These are phyloP conservation scores for Acronicta psi DNA, from an alignment of 2,888 invertebrate genomes.

Conservation along the genomic window DNA sequence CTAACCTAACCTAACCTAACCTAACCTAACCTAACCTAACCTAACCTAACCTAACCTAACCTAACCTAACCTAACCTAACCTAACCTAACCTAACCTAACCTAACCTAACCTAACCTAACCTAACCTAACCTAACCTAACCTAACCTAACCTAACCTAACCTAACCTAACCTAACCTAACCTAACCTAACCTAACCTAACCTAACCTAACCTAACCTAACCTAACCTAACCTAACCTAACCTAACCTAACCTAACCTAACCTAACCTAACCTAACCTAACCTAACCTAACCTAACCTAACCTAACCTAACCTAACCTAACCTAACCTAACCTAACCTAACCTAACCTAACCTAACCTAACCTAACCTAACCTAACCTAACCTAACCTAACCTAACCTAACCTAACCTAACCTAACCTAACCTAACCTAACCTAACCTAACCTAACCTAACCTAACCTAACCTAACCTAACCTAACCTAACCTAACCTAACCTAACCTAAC, in stretches of 20 bases:
- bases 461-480: conserved; percentile 50
- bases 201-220: conserved; percentile 37
- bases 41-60: conserved; percentile 12
- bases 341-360: conserved; percentile 41
- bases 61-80: conserved; percentile 16
- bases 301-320: conserved; percentile 40
- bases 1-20: conserved; percentile 19
- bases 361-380: conserved; percentile 41
- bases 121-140: conserved; percentile 15
- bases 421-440: conserved; percentile 53
- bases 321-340: conserved; percentile 39
- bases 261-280: conserved; percentile 20
- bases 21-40: conserved; percentile 19
- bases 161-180: conserved; percentile 33
- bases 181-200: conserved; percentile 14
- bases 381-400: conserved; percentile 30
- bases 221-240: conserved; percentile 37
- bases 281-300: conserved; percentile 36
- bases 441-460: conserved; percentile 34
- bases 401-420: conserved; percentile 49
- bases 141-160: conserved; percentile 17
- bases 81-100: conserved; percentile 17
- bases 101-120: conserved; percentile 17
- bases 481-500: conserved; percentile 50
- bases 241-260: conserved; percentile 34